Base-by-base conservation (phyloP, 2,888 invertebrate species). In the Phyto melanocephala region DNA sequence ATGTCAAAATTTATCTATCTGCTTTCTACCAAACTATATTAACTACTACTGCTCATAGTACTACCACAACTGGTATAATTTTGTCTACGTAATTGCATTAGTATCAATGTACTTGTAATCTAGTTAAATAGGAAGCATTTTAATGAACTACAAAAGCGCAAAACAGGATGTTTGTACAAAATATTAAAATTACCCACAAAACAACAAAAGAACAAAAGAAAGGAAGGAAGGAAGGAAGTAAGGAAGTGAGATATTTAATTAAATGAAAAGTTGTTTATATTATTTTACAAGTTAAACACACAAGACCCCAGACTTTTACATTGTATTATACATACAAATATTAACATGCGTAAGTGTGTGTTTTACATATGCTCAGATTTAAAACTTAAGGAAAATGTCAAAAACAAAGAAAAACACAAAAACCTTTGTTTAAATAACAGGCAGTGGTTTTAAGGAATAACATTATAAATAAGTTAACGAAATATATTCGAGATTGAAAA, bases 51-150 rank as follows among this genome's bases (percentile, higher is more conserved):
- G 40, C 40, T n/a, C 1, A 5, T 5, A n/a, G 40, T 40, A 11
- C 8, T 17, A 45, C 10, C 6, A 7, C 7, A 8, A 15, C 8
- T 45, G 1, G 3, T 3, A 45, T 17, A 22, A 13, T 20, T 50
- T 13, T 11, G 13, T 13, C 24, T 22, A 6, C 50, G n/a, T n/a
- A 22, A 50, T 50, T n/a, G 24, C 8, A 45, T 45, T 45, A 24
- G 54, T 62, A 63, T 63, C 54, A 62, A 54, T 65, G 33, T 65
- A 17, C 1, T 20, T n/a, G 28, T 72, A 72, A 71, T 67, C n/a
- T 54, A n/a, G 15, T 28, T 65, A 65, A 58, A 58, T 40, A 42
- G 10, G 42, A 58, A 67, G 42, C 52, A 72, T 54, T 28, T 71
- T 62, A 62, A 72, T 40, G 20, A 60, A 60, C 24, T 50, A 60